These are phyloP conservation scores for Spilarctia lutea DNA, from an alignment of 2,888 invertebrate genomes.

Conservation along the genomic window DNA sequence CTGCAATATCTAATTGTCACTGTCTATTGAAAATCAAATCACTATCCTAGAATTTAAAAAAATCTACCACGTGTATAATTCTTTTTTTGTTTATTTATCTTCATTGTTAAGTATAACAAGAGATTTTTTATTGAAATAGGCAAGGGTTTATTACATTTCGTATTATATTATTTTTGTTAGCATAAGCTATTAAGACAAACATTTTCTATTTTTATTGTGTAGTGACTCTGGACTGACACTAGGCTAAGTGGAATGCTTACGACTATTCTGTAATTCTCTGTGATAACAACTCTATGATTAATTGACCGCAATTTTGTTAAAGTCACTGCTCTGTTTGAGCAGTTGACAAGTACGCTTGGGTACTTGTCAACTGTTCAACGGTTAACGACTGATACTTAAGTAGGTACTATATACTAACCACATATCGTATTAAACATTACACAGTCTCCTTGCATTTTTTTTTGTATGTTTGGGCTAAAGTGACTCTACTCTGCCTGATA, in stretches of 20 bases:
- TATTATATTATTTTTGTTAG: background rate
- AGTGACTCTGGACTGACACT: background rate
- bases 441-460: background rate
- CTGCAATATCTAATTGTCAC: background rate
- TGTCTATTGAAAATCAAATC: background rate
- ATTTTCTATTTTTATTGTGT: background rate
- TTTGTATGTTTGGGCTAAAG: too few relatives aligned
- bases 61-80: too few relatives aligned
- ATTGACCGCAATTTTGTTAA: background rate
- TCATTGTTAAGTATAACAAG: too few relatives aligned
- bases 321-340: background rate
- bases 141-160: background rate
- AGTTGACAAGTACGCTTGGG: background rate
- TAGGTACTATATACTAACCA: background rate
- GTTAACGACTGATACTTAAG: background rate
- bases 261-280: background rate
- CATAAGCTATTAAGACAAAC: background rate
- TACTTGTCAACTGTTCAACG: background rate
- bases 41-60: background rate
- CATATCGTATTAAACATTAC: background rate
- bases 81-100: too few relatives aligned
- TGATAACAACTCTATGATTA: background rate
- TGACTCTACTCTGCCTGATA: too few relatives aligned
- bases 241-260: background rate
- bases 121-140: background rate